Percentiles rank a stretch among this genome's conserved stretches.
Conservation (phyloP, 1,140 invertebrate species). For the Scaptomyza hsui region DNA sequence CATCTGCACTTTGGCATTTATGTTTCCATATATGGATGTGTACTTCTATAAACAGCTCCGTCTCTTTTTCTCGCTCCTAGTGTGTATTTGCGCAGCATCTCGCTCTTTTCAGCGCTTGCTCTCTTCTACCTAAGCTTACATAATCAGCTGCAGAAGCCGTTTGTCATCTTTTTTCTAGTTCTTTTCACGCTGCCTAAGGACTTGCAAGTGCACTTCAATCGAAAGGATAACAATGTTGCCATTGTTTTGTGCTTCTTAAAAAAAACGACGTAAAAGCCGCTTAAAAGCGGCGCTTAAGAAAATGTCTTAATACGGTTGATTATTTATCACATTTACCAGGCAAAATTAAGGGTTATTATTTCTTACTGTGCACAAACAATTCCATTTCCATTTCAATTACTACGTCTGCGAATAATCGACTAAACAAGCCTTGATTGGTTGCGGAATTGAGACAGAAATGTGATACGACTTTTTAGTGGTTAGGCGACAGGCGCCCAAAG, state of each 20-base stretch:
- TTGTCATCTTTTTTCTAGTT: slow-evolving; percentile 22
- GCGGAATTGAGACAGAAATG: slow-evolving; percentile 51
- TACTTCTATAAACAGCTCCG: not conserved
- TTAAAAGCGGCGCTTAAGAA: slow-evolving; percentile 22
- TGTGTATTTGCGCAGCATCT: slow-evolving; percentile 21
- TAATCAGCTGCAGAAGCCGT: slow-evolving; percentile 42
- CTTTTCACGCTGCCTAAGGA: slow-evolving; percentile 41
- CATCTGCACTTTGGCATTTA: slow-evolving; percentile 72
- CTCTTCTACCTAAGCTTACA: slow-evolving; percentile 65
- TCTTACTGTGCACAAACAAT: not conserved
- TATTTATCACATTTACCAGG: too few relatives aligned
- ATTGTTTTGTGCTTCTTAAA: slow-evolving; percentile 46
- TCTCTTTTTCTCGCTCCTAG: not conserved
- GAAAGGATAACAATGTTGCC: slow-evolving; percentile 62
- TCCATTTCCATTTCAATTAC: slow-evolving; percentile 41
- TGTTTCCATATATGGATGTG: slow-evolving; percentile 1
- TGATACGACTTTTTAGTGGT: slow-evolving; percentile 58
- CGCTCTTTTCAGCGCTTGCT: slow-evolving; percentile 3
- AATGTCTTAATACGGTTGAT: slow-evolving; percentile 7
- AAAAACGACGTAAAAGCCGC: slow-evolving; percentile 9
- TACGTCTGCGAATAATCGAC: slow-evolving; percentile 14
- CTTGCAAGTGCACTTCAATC: slow-evolving; percentile 66
- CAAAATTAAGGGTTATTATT: not conserved
- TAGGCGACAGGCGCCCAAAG: slow-evolving; percentile 50
- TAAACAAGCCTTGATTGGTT: slow-evolving; percentile 39